These are phyloP conservation scores for Drosophila crucigera DNA, from an alignment of 2,888 invertebrate genomes.

Conservation along the genomic window DNA sequence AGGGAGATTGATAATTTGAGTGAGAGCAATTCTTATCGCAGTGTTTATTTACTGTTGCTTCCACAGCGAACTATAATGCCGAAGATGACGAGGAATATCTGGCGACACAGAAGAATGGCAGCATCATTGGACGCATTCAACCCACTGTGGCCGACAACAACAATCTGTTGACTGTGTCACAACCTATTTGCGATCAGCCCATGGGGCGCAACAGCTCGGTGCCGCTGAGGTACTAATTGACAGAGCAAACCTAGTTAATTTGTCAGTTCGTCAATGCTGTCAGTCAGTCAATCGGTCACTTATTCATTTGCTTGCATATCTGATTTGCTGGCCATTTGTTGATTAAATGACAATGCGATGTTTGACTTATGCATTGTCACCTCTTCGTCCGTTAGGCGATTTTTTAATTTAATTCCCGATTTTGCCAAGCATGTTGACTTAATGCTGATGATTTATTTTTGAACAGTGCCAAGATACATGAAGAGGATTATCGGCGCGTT, in stretches of 20 bases:
- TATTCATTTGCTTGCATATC: conserved; percentile 19
- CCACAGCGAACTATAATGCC: conserved; percentile 85
- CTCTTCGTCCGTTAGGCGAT: not conserved
- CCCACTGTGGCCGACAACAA: conserved; percentile 77
- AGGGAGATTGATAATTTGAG: not conserved
- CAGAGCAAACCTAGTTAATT: conserved; percentile 37
- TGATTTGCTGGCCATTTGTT: conserved; percentile 11
- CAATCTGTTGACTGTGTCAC: conserved; percentile 80
- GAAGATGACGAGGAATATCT: conserved; percentile 85
- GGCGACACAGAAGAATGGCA: conserved; percentile 80
- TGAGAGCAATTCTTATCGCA: not conserved
- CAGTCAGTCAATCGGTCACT: conserved; percentile 38
- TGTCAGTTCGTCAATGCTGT: conserved; percentile 28
- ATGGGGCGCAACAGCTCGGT: conserved; percentile 76
- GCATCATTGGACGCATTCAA: conserved; percentile 77
- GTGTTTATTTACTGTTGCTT: conserved; percentile 8
- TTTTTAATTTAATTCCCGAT: conserved; percentile 14
- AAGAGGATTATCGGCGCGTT: conserved; percentile 85
- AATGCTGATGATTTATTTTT: conserved; percentile 13
- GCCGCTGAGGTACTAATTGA: conserved; percentile 80
- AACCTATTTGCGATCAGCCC: conserved; percentile 84
- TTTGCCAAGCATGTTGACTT: conserved; percentile 9
- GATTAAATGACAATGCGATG: conserved; percentile 51
- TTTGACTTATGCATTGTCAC: conserved; percentile 40
- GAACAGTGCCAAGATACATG: conserved; percentile 84